These are phyloP conservation scores for Aspidiotus destructor DNA, from an alignment of 2,888 invertebrate genomes.

Conservation along the genomic window DNA sequence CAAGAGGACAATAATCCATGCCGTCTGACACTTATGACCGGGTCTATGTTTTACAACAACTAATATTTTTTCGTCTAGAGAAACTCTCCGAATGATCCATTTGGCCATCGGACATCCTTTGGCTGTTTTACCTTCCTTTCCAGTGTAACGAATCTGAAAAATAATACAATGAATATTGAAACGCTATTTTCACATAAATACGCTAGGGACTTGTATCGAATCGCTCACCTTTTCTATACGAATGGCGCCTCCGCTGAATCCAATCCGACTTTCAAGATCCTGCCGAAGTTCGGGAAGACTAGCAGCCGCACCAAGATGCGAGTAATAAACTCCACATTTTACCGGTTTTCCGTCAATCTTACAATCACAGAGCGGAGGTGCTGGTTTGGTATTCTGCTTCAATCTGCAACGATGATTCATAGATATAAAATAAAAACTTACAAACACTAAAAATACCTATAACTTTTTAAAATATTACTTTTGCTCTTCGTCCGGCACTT, in stretches of 20 bases:
- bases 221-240: conserved; percentile 78
- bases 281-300: conserved; percentile 67
- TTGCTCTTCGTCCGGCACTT: no score
- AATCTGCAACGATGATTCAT: conserved; percentile 41
- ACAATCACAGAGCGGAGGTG: conserved; percentile 84
- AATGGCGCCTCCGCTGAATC: conserved; percentile 71
- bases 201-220: no score
- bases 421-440: neutral
- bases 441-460: no score
- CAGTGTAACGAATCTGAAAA: conserved; percentile 60
- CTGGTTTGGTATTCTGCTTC: conserved; percentile 62
- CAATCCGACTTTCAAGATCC: conserved; percentile 75
- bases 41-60: conserved; percentile 78
- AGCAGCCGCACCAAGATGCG: conserved; percentile 76
- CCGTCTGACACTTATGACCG: conserved; percentile 64
- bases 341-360: conserved; percentile 74
- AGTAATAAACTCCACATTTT: conserved; percentile 89
- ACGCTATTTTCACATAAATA: no score
- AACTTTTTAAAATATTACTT: no score
- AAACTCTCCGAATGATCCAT: conserved; percentile 84
- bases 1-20: conserved; percentile 81
- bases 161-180: neutral
- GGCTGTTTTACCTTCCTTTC: conserved; percentile 89
- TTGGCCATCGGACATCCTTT: conserved; percentile 94
- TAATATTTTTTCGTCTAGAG: conserved; percentile 77